phyloP scores from a whole-genome alignment of 1,140 invertebrate genomes.

The Patella vulgata region DNA sequence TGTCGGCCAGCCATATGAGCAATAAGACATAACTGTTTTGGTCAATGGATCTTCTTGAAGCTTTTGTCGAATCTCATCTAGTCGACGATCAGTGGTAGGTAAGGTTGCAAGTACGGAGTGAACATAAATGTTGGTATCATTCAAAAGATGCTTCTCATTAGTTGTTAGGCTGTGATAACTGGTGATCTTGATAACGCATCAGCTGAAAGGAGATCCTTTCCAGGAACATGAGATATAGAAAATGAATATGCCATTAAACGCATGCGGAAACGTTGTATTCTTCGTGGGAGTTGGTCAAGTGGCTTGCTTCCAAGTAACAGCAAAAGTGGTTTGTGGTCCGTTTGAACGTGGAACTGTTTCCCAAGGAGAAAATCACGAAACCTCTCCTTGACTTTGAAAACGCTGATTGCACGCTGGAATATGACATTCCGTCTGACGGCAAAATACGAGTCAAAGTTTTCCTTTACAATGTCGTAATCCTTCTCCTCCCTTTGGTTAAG shows the following conservation, averaged over 20 bases:
- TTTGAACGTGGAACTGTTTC: slow-evolving; percentile 9
- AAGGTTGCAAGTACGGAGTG: not conserved
- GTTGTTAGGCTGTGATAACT: too few species aligned
- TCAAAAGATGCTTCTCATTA: too few species aligned
- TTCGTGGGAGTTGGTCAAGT: slow-evolving; percentile 14
- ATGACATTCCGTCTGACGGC: too few species aligned
- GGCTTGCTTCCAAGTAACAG: slow-evolving; percentile 1
- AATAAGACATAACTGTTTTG: slow-evolving; percentile 4
- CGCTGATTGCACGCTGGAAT: too few species aligned
- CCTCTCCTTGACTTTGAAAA: too few species aligned
- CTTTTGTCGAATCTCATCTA: slow-evolving; percentile 10
- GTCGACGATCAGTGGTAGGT: not conserved
- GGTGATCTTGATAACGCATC: slow-evolving; percentile 10
- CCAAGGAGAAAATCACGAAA: slow-evolving; percentile 19
- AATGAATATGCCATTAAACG: slow-evolving; percentile 7
- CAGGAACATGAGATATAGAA: not conserved
- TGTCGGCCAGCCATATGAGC: too few species aligned
- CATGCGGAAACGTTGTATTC: slow-evolving; percentile 16
- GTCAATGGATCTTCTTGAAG: not conserved
- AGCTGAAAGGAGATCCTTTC: not conserved
- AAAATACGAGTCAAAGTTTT: too few species aligned
- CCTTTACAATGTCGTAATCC: too few species aligned
- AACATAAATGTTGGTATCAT: slow-evolving; percentile 6
- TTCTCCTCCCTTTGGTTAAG: too few species aligned
- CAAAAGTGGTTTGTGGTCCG: slow-evolving; percentile 23